Evolutionary conservation across 2,888 invertebrate species (phyloP).

Genomic region (Lepetodrilus schrolli): DNA sequence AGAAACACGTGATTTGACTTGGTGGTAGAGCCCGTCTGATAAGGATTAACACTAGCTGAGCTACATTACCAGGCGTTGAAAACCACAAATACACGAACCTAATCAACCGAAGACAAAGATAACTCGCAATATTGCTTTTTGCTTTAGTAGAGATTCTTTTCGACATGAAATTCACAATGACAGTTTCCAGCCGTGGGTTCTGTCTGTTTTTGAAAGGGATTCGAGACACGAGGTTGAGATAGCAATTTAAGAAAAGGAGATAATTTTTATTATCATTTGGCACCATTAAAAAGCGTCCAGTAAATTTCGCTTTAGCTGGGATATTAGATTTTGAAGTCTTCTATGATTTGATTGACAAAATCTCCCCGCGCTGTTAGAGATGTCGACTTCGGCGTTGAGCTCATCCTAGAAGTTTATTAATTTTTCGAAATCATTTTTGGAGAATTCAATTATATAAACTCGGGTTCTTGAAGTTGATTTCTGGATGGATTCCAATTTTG

Average conservation of each 20-base stretch:
- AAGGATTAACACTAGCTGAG: background rate
- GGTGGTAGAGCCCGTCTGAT: background rate
- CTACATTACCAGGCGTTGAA: background rate
- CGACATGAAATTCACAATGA: constrained; percentile 24
- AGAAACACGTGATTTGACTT: constrained; percentile 5
- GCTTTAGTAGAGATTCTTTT: constrained; percentile 1
- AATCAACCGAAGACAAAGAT: background rate
- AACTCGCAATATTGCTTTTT: constrained; percentile 25
- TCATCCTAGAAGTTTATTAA: background rate
- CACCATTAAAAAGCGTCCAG: constrained; percentile 17
- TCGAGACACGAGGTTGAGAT: constrained; percentile 2
- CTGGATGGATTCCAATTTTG: background rate
- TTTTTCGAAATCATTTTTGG: constrained; percentile 1
- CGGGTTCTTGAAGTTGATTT: background rate
- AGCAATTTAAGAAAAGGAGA: background rate
- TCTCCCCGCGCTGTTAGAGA: background rate
- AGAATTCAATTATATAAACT: constrained; percentile 4
- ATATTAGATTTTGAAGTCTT: constrained; percentile 11
- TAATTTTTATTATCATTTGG: constrained; percentile 19
- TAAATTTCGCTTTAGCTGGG: constrained; percentile 8
- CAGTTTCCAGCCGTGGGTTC: background rate
- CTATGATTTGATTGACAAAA: constrained; percentile 22
- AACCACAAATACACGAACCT: constrained; percentile 21
- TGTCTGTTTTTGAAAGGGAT: constrained; percentile 9
- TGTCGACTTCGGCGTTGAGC: background rate